Conservation (phyloP, 2,113 vertebrate species). For the Glaucomys volans region DNA sequence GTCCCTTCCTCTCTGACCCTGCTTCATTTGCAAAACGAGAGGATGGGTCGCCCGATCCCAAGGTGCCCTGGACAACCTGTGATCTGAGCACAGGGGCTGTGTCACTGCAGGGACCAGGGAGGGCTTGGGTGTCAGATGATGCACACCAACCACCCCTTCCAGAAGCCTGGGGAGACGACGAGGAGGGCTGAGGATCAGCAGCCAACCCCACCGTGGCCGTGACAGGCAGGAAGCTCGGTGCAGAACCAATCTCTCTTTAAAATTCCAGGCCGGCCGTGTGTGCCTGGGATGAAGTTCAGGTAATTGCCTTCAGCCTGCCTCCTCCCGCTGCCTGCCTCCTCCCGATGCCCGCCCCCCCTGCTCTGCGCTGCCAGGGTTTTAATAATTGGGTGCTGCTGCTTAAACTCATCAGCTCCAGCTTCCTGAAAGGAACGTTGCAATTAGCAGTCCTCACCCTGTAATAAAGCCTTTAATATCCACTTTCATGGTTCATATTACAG, state of each 20-base stretch:
- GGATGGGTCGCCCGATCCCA: neutral
- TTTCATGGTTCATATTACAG: slow-evolving; percentile 81
- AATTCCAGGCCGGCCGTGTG: slow-evolving; percentile 73
- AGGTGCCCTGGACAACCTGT: neutral
- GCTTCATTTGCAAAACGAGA: neutral
- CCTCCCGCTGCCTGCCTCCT: slow-evolving; percentile 64
- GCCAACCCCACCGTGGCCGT: neutral
- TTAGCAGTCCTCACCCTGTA: slow-evolving; percentile 88
- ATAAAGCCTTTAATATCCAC: slow-evolving; percentile 85
- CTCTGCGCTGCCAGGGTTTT: slow-evolving; percentile 79
- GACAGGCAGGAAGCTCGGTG: neutral
- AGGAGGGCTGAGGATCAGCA: neutral
- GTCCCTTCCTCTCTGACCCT: neutral
- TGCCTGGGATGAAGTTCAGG: slow-evolving; percentile 81
- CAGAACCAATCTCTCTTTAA: slow-evolving; percentile 47
- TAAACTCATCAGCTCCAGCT: slow-evolving; percentile 84
- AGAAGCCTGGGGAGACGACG: neutral
- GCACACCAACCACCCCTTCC: neutral
- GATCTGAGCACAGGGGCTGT: neutral
- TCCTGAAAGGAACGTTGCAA: slow-evolving; percentile 88
- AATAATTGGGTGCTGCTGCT: slow-evolving; percentile 89
- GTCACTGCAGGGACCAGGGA: neutral
- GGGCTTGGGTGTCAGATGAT: neutral
- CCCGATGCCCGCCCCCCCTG: too few species aligned
- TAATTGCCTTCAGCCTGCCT: slow-evolving; percentile 78